Evolutionary conservation across 2,797 vertebrate species (phyloP), one percentile per base, ranked within the genome.

Genomic region (Poecilia velifera): DNA sequence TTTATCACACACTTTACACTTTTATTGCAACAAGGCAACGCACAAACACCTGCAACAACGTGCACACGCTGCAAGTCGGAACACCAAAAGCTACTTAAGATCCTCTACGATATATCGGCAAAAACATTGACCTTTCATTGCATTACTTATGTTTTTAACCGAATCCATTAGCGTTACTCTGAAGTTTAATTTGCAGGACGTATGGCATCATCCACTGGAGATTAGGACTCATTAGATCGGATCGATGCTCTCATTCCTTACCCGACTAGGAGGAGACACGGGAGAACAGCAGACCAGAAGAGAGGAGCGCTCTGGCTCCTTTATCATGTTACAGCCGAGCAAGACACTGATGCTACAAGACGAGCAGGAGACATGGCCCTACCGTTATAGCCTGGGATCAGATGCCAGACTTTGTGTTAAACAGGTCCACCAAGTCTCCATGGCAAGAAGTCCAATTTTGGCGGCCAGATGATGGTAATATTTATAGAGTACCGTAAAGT

Each of bases 151-250:
- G n/a, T 76, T 79, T 76, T 77, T 73, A 75, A 74, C 13, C 39
- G 25, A 18, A n/a, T 7, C 53, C 31, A 77, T 82, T 47, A 85
- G 59, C 70, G 68, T 81, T 43, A 49, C 45, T 41, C 51, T 39
- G 14, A 80, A 76, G 79, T 79, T 88, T 74, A 51, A 76, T 53
- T 81, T 75, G 87, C 76, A 49, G 55, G 59, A 57, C 43, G 64
- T 66, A 83, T 89, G 88, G 84, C 78, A 89, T 90, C 84, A 89
- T 85, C 84, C 74, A 87, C 46, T 71, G 73, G n/a, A 88, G 88
- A 72, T 72, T 45, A 72, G 88, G 88, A 89, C 88, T 85, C 88
- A 93, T 93, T 90, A 89, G 74, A 84, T 47, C 12, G 57, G 83
- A 93, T 93, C 92, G 74, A 93, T 91, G 78, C 47, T 82, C 10